Conservation (phyloP, 2,797 vertebrate species). For the Characodon lateralis region DNA sequence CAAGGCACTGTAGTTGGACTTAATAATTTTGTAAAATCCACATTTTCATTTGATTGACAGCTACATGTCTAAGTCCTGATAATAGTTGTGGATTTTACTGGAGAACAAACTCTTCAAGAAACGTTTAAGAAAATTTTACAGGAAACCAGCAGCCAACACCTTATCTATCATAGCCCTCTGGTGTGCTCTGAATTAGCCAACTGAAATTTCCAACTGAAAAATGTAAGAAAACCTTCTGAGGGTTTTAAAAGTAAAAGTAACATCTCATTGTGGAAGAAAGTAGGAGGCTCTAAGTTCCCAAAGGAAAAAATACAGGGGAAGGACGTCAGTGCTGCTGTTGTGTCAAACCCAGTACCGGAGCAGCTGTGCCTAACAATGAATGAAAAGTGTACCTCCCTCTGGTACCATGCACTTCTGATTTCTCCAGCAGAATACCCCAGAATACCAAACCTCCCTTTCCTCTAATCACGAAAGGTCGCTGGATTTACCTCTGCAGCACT, state of each 20-base stretch:
- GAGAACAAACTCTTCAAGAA: constrained; percentile 47
- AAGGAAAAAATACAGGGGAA: constrained; percentile 50
- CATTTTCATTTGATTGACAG: constrained; percentile 43
- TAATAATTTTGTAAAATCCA: constrained; percentile 6
- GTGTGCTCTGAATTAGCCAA: constrained; percentile 53
- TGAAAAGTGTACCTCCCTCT: constrained; percentile 71
- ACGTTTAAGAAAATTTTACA: constrained; percentile 20
- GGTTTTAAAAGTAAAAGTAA: constrained; percentile 34
- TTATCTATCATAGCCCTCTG: constrained; percentile 48
- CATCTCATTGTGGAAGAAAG: constrained; percentile 29
- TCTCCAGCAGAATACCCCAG: constrained; percentile 48
- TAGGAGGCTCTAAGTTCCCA: constrained; percentile 25
- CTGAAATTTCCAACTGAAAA: constrained; percentile 37
- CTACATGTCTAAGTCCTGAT: constrained; percentile 1
- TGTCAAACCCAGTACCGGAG: constrained; percentile 60
- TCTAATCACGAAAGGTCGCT: constrained; percentile 59
- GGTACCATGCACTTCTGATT: constrained; percentile 63
- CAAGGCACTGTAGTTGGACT: not conserved
- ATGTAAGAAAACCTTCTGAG: constrained; percentile 58
- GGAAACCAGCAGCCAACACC: constrained; percentile 52
- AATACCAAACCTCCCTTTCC: constrained; percentile 55
- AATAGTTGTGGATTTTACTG: constrained; percentile 40
- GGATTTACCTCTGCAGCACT: constrained; percentile 54
- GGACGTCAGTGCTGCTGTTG: constrained; percentile 32
- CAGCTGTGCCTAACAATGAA: constrained; percentile 58